phyloP scores from a whole-genome alignment of 2,888 invertebrate genomes.

The Netelia melanura region DNA sequence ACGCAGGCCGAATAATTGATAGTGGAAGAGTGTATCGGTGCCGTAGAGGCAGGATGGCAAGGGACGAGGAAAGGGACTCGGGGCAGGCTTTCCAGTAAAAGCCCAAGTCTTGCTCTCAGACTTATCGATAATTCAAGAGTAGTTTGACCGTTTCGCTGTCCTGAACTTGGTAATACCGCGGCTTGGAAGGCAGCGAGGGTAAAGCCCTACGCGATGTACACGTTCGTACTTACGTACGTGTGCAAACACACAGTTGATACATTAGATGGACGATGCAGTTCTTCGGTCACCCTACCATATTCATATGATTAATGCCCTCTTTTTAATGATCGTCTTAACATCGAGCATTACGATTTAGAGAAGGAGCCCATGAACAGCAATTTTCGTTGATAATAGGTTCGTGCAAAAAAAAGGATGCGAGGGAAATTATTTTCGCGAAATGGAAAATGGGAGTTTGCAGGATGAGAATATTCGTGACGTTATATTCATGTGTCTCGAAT shows the following conservation, averaged over 20 bases:
- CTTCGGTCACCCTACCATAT: conserved; percentile 65
- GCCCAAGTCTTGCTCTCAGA: conserved; percentile 74
- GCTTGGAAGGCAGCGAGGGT: conserved; percentile 58
- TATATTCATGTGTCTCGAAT: not conserved
- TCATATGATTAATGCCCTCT: conserved; percentile 80
- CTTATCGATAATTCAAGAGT: conserved; percentile 83
- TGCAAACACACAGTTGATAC: not conserved
- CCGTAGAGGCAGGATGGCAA: conserved; percentile 66
- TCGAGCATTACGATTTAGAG: conserved; percentile 64
- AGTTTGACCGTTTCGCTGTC: conserved; percentile 74
- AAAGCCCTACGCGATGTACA: conserved; percentile 43
- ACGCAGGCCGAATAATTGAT: conserved; percentile 82
- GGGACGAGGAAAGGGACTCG: conserved; percentile 72
- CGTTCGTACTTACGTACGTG: not conserved
- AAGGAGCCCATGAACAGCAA: conserved; percentile 31
- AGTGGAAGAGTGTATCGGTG: conserved; percentile 76
- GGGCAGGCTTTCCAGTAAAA: conserved; percentile 56
- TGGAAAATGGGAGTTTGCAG: not conserved
- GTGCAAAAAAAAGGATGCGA: not conserved
- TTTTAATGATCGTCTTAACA: conserved; percentile 73
- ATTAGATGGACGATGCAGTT: conserved; percentile 54
- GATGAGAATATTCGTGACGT: not conserved
- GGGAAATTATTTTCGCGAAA: conserved; percentile 15
- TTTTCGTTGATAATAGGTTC: conserved; percentile 42
- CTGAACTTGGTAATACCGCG: conserved; percentile 53